These are phyloP conservation scores for Gobio occitaniae DNA, from an alignment of 2,797 vertebrate genomes.

Conservation along the genomic window DNA sequence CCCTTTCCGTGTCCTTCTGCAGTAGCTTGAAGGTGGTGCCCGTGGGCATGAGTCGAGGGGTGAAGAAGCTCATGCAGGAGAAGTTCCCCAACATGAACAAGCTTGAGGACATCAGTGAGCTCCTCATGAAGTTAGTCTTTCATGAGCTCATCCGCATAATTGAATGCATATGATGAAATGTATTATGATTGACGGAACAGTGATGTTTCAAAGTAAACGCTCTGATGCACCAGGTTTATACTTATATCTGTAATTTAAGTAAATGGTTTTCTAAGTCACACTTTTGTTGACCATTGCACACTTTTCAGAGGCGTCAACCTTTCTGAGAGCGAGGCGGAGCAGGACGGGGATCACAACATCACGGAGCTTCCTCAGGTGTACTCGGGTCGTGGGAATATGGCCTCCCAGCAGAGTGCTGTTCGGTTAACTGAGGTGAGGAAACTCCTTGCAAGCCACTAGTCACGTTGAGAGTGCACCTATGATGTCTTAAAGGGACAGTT, in stretches of 20 bases:
- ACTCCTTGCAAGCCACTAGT: not conserved
- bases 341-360: constrained; percentile 90
- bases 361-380: constrained; percentile 88
- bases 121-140: constrained; percentile 86
- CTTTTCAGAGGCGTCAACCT: constrained; percentile 84
- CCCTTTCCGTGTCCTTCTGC: constrained; percentile 42
- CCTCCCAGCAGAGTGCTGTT: constrained; percentile 89
- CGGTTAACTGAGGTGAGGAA: constrained; percentile 87
- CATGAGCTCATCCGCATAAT: not conserved
- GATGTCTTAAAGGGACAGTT: not conserved
- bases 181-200: constrained; percentile 37
- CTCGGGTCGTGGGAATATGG: constrained; percentile 92
- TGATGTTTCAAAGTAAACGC: constrained; percentile 66
- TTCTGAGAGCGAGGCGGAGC: constrained; percentile 93
- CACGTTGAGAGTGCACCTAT: not conserved
- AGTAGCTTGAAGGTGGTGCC: constrained; percentile 95
- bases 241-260: not conserved
- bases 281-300: not conserved
- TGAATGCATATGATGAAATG: constrained; percentile 56
- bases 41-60: constrained; percentile 89
- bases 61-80: constrained; percentile 95
- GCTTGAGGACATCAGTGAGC: constrained; percentile 92
- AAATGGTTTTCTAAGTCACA: not conserved
- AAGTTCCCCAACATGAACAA: constrained; percentile 92
- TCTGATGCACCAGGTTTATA: constrained; percentile 51